phyloP scores from a whole-genome alignment of 1,140 invertebrate species.

The Listronotus bonariensis region DNA sequence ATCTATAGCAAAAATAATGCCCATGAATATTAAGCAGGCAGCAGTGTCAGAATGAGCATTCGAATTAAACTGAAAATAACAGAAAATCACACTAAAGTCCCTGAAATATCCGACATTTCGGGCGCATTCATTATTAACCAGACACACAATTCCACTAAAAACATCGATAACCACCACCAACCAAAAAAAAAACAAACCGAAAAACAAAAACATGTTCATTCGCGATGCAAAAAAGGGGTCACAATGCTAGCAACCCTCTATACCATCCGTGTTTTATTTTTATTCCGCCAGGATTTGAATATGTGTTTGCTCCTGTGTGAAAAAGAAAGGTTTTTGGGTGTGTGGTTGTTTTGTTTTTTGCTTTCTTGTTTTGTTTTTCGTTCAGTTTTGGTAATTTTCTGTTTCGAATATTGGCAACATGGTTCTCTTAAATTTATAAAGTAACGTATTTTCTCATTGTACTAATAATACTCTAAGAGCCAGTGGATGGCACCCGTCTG shows the following conservation, averaged over 20 bases:
- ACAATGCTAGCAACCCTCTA: slow-evolving; percentile 9
- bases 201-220: slow-evolving; percentile 42
- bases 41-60: slow-evolving; percentile 28
- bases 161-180: slow-evolving; percentile 52
- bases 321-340: no score
- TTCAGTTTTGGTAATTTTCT: no score
- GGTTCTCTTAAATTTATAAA: no score
- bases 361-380: no score
- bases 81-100: slow-evolving; percentile 51
- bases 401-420: no score
- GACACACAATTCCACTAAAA: slow-evolving; percentile 54
- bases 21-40: slow-evolving; percentile 40
- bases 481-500: no score
- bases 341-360: no score
- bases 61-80: slow-evolving; percentile 49
- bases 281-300: slow-evolving; percentile 21
- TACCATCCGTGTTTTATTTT: no score
- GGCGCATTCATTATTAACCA: slow-evolving; percentile 51
- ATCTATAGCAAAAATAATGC: slow-evolving; percentile 34
- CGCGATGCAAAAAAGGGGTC: slow-evolving; percentile 16
- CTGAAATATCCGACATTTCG: slow-evolving; percentile 49
- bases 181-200: slow-evolving; percentile 42
- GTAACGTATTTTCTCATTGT: no score
- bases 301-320: slow-evolving; percentile 23
- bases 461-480: no score